These are phyloP conservation scores for Hycleus phaleratus DNA, from an alignment of 1,140 invertebrate genomes.

Conservation along the genomic window DNA sequence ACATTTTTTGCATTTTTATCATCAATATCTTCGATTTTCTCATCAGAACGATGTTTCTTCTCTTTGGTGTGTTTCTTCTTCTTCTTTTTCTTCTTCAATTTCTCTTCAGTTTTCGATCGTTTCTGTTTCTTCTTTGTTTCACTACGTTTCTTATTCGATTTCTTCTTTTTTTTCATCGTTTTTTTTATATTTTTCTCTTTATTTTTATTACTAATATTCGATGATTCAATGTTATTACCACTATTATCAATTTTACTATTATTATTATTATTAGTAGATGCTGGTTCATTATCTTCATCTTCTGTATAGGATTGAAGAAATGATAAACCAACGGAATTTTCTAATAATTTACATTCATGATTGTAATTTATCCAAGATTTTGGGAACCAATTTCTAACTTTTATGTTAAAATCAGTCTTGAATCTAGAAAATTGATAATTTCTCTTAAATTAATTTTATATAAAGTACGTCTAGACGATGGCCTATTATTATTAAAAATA, in stretches of 20 bases:
- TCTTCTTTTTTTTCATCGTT: not conserved
- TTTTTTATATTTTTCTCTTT: conserved; percentile 1
- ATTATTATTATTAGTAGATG: not conserved
- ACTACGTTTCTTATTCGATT: not conserved
- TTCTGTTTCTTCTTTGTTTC: conserved; percentile 20
- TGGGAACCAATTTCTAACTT: conserved; percentile 27
- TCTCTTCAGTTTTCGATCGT: conserved; percentile 6
- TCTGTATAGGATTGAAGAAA: conserved; percentile 34
- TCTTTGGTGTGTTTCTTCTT: conserved; percentile 7
- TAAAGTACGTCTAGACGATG: too few species aligned
- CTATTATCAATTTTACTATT: not conserved
- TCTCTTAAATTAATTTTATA: not conserved
- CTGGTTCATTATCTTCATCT: conserved; percentile 24
- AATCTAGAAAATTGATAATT: not conserved
- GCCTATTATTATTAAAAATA: too few species aligned
- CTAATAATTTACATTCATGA: conserved; percentile 28
- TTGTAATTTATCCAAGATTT: conserved; percentile 25
- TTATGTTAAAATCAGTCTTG: not conserved
- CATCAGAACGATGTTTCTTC: not conserved
- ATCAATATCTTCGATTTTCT: conserved; percentile 1
- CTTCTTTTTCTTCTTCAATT: conserved; percentile 20
- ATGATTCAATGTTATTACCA: not conserved
- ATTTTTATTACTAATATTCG: not conserved
- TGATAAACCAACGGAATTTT: conserved; percentile 32
- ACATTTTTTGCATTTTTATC: not conserved